Evolutionary conservation across 2,797 vertebrate species (phyloP), one percentile per base, ranked within the genome.

Genomic region (Sebastes diaconus): DNA sequence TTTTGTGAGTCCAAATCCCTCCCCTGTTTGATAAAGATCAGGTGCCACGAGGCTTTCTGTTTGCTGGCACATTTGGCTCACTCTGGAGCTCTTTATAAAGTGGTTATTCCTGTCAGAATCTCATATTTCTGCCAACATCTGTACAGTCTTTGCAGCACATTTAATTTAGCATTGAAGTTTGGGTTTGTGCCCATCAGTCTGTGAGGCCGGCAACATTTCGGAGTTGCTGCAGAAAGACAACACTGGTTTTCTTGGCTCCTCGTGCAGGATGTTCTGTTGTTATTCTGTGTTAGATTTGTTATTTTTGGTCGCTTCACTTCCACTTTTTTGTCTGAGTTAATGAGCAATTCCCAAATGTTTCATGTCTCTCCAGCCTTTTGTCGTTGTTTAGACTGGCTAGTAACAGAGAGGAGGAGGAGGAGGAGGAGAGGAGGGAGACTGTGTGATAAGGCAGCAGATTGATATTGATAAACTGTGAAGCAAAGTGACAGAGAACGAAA

Each of bases 341-440:
- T 88, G 66, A 81, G 60, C 75, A 81, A 78, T 90, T 84, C 83
- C 58, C 55, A 52, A 69, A 2, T 71, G 74, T 77, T 86, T 85
- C 79, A 75, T 87, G 83, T 82, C 68, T 20, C 46, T 39, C 60
- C 52, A 39, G 61, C 30, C 34, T 42, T 54, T 25, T 66, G 32
- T 39, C 6, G 4, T 69, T 92, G 91, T 93, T 93, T 92, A 92
- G 88, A 91, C 90, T 94, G 79, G 59, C 46, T n/a, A 24, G 60
- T 59, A 7, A 67, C 30, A 39, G 60, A 68, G 64, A 42, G 39
- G 60, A 25, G 64, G 25, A 46, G 42, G 42, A 46, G 16, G 60
- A 25, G 64, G 25, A 30, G 11, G 74, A 34, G 68, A 64, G 57
- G 25, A 70, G 50, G 46, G 77, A 73, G 77, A 29, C 63, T 55